Evolutionary conservation across 2,888 invertebrate species (phyloP).

Genomic region (Tribolium freemani): DNA sequence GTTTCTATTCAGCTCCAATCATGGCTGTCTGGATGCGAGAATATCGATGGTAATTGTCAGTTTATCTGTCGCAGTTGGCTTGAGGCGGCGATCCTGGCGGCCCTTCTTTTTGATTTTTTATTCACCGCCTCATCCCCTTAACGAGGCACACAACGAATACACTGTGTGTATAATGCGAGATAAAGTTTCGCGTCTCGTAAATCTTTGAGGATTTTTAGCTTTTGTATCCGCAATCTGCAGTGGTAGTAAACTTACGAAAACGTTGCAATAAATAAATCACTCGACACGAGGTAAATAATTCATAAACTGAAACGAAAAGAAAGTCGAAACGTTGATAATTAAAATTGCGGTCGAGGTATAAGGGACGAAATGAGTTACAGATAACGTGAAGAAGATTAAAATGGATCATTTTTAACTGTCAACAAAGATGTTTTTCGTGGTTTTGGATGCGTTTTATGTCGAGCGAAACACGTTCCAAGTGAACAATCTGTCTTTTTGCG

Average conservation of each 20-base stretch:
- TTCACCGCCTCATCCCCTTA: too few species aligned
- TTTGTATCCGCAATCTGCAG: background rate
- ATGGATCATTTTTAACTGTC: background rate
- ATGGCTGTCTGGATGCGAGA: constrained; percentile 41
- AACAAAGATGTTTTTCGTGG: background rate
- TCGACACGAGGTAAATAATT: background rate
- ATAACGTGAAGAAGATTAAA: background rate
- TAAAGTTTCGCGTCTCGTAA: background rate
- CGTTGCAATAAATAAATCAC: background rate
- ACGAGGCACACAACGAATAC: background rate
- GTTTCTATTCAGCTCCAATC: constrained; percentile 42
- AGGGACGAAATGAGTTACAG: background rate
- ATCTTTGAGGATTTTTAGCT: background rate
- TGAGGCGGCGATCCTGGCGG: background rate
- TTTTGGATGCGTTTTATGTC: background rate
- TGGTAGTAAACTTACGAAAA: background rate
- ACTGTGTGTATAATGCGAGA: background rate
- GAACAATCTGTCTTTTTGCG: background rate
- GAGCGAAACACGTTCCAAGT: background rate
- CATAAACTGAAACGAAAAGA: background rate
- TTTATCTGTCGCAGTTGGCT: constrained; percentile 32
- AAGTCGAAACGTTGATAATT: background rate
- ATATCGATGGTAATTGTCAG: constrained; percentile 45
- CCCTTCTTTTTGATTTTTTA: background rate
- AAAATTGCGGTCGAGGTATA: background rate